Evolutionary conservation across 92 coral and sea anemone genomes (phyloP).

Genomic region (Zoanthus gigantus): DNA sequence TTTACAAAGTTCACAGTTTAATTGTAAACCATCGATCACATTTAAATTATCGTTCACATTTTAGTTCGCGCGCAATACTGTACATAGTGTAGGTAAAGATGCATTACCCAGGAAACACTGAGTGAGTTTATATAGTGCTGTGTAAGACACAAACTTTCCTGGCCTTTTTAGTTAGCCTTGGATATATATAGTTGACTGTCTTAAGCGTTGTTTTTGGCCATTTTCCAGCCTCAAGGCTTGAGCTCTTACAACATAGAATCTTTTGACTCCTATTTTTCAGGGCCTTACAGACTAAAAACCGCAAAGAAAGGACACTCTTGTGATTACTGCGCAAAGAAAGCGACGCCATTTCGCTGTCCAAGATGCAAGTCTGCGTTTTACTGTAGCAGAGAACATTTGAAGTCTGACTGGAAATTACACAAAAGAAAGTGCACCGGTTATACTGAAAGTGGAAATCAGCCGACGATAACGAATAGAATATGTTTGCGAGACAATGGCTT

Average conservation of each 20-base stretch:
- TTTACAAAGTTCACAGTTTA: too few species aligned
- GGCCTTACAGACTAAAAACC: not conserved
- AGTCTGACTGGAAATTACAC: slow-evolving; percentile 40
- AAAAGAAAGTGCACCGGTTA: slow-evolving; percentile 34
- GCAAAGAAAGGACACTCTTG: not conserved
- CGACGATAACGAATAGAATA: slow-evolving; percentile 8
- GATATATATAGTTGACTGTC: too few species aligned
- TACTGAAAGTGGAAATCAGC: slow-evolving; percentile 16
- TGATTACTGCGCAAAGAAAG: slow-evolving; percentile 37
- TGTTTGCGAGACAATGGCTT: slow-evolving; percentile 45
- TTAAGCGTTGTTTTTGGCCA: not conserved
- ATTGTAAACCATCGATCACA: too few species aligned
- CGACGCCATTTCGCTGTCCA: slow-evolving; percentile 39
- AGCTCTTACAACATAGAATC: not conserved
- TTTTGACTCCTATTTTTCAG: not conserved
- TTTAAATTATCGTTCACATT: too few species aligned
- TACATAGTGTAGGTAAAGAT: too few species aligned
- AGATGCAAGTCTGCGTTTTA: slow-evolving; percentile 42
- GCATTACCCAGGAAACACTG: too few species aligned
- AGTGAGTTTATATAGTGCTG: too few species aligned
- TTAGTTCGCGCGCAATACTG: too few species aligned
- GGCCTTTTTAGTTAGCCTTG: too few species aligned
- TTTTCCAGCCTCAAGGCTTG: not conserved
- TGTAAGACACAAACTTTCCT: too few species aligned
- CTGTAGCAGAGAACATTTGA: slow-evolving; percentile 43